Evolutionary conservation across 2,888 invertebrate genomes (phyloP).

Genomic region (Merodon equestris): DNA sequence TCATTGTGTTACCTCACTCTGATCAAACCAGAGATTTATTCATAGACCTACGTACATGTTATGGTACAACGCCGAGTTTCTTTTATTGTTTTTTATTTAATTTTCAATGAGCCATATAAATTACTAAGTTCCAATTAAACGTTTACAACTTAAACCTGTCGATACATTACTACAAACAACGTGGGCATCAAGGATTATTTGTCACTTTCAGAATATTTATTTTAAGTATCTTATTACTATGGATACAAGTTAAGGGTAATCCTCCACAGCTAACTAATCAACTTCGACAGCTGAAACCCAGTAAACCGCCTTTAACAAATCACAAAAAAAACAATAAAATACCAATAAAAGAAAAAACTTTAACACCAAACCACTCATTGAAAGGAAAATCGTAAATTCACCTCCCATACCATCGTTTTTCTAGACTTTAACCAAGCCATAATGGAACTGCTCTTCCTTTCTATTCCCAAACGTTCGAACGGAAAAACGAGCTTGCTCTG

Average conservation of each 20-base stretch:
- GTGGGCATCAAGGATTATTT: no score
- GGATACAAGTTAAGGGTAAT: constrained; percentile 44
- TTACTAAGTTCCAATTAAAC: no score
- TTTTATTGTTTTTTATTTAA: no score
- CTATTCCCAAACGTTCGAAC: constrained; percentile 38
- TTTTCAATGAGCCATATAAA: no score
- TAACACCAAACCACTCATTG: constrained; percentile 29
- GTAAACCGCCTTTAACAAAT: constrained; percentile 27
- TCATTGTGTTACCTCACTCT: no score
- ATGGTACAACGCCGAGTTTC: no score
- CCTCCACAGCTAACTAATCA: constrained; percentile 19
- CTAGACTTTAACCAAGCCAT: constrained; percentile 29
- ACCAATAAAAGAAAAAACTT: constrained; percentile 58
- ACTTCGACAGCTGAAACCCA: constrained; percentile 42
- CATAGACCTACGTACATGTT: no score
- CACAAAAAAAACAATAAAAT: constrained; percentile 48
- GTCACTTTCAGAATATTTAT: no score
- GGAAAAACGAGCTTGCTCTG: neutral
- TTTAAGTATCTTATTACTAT: constrained; percentile 53
- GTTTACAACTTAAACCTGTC: no score
- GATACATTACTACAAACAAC: no score
- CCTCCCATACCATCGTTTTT: constrained; percentile 3
- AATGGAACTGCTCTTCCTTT: constrained; percentile 17
- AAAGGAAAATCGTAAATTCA: constrained; percentile 54
- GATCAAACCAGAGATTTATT: no score